Base-by-base conservation (phyloP, 1,140 invertebrate genomes). In the Hormaphis cornu region DNA sequence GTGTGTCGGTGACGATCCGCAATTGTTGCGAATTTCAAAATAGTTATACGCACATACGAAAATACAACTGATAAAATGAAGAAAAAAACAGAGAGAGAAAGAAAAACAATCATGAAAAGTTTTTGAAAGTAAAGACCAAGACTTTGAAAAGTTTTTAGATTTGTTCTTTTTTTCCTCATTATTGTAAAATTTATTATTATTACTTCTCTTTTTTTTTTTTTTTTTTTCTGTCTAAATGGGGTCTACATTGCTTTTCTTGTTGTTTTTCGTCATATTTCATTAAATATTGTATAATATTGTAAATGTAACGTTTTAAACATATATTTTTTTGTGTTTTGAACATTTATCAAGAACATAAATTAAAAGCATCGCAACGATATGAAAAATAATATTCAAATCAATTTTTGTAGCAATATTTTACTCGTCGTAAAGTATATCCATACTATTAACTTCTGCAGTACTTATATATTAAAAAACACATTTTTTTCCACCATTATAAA, bases 41-140 rank as follows among this genome's bases (percentile, higher is more conserved):
- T 24, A 37, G 24, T 56, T 22, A 56, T 35, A 56, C 1, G 30
- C 30, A 18, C 35, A 56, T 35, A 37, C 24, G 37, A 56, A 56
- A 56, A 37, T 37, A 56, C 20, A 22, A 37, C 53, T 56, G 30
- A 56, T 56, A 56, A 37, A 56, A 37, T 22, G 20, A 52, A 28
- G 30, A 30, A 53, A 53, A 16, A 28, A n/a, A n/a, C n/a, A n/a
- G n/a, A n/a, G n/a, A n/a, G n/a, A 50, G 46, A 52, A n/a, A n/a
- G 50, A 16, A 22, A 56, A 56, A 56, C 53, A 56, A 56, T 56
- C 53, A 37, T 7, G 20, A 58, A 58, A 58, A 58, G 20, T 58
- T 58, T 58, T 40, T 26, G 54, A 22, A 9, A 40, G 20, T 58
- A 58, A 58, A 40, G 33, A 40, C 54, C 33, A 35, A 58, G 33